Base-by-base conservation (phyloP, 2,888 invertebrate species). In the Nebria brevicollis region DNA sequence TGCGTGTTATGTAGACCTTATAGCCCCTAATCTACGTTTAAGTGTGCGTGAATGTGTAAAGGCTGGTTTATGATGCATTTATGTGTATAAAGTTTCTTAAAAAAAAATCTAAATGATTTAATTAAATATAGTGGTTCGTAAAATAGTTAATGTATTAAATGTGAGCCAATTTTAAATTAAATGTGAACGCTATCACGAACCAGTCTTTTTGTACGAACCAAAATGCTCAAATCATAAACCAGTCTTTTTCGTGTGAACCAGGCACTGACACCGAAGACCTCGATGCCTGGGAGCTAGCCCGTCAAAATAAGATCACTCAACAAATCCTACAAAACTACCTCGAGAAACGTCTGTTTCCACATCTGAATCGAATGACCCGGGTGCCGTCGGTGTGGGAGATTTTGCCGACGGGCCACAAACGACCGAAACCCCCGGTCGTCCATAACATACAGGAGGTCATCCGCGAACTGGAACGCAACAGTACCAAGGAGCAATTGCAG, bases 281-380 rank as follows among this genome's bases (percentile, higher is more conserved):
- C 84, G 88, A 88, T 85, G 83, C 86, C 82, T 90, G 91, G 84
- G 94, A 94, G 88, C 88, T 94, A 88, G 93, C 93, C 85, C 90
- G 94, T 83, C 94, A 95, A 91, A 94, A 94, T 90, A 92, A 92
- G 88, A 94, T 94, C 88, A 95, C 94, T 54, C 92, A 94, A 89
- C 94, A 94, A 90, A 94, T 95, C 84, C 91, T 95, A 84, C 93
- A 94, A 86, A 94, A 94, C 82, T 95, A 92, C 86, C 90, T 95
- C 83, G 94, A 94, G 88, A 92, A 94, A 86, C 92, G 93, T 70
- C 87, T 94, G 72, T 94, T 94, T 78, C 91, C 94, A 3, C 90
- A 91, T 84, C 84, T 90, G 87, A 85, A 86, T 87, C 87, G 84
- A 84, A 88, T 85, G 86, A 89, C 92, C 70, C 89, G 88, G 80